A percentile compares a stretch with the other conserved stretches of the same genome.
phyloP scores from a whole-genome alignment of 2,797 vertebrate genomes.

The Pseudochromis fuscus region DNA sequence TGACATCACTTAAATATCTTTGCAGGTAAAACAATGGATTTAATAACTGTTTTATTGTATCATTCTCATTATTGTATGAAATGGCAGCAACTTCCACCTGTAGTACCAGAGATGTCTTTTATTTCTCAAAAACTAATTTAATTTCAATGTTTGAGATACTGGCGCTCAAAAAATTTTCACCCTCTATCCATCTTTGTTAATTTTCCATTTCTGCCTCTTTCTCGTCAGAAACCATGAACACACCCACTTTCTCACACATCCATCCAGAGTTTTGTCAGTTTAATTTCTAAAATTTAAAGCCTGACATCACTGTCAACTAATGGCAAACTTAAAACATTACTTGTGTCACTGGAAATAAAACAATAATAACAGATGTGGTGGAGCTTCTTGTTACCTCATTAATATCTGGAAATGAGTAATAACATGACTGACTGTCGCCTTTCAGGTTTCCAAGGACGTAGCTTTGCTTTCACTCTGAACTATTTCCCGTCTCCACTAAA shows the following conservation, averaged over 20 bases:
- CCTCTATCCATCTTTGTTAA: background rate
- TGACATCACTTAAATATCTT: no score
- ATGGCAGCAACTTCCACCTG: no score
- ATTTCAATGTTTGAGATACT: no score
- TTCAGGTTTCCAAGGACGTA: slow-evolving; percentile 25
- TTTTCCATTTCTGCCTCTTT: background rate
- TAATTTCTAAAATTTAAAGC: slow-evolving; percentile 21
- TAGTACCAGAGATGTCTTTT: no score
- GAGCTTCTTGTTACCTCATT: slow-evolving; percentile 35
- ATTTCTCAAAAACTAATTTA: no score
- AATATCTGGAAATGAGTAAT: slow-evolving; percentile 38
- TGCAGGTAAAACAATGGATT: no score
- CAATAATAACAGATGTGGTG: slow-evolving; percentile 16
- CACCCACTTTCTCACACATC: background rate
- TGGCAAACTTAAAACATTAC: no score
- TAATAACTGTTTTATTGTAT: no score
- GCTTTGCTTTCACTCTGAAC: slow-evolving; percentile 50
- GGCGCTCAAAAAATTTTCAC: no score
- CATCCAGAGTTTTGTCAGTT: background rate
- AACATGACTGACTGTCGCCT: slow-evolving; percentile 37
- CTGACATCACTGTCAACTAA: slow-evolving; percentile 22
- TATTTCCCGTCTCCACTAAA: slow-evolving; percentile 46
- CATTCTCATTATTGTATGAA: no score
- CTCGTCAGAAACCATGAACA: background rate
- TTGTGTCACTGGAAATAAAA: slow-evolving; percentile 33